phyloP scores from a whole-genome alignment of 2,113 vertebrate species.

The Hylia prasina region DNA sequence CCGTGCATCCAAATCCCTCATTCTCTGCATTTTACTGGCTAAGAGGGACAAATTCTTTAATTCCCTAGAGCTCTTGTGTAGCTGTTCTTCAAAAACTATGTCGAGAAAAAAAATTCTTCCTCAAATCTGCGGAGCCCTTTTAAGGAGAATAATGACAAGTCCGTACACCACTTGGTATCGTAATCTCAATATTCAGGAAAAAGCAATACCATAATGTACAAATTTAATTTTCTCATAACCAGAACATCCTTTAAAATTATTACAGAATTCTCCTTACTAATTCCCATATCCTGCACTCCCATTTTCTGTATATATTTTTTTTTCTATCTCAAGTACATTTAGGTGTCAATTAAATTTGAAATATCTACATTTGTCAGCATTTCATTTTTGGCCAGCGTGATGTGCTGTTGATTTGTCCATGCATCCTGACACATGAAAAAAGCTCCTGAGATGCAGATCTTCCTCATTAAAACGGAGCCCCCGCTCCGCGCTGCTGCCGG shows the following conservation, averaged over 20 bases:
- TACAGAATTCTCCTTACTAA: slow-evolving; percentile 64
- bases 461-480: slow-evolving; percentile 93
- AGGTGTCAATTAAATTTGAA: slow-evolving; percentile 99
- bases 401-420: slow-evolving; percentile 90
- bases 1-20: background rate
- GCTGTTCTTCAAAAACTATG: background rate
- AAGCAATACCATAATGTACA: background rate
- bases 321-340: slow-evolving; percentile 81
- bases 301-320: slow-evolving; percentile 64
- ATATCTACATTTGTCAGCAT: slow-evolving; percentile 99
- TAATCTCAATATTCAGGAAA: background rate
- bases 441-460: slow-evolving; percentile 82
- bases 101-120: background rate
- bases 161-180: background rate
- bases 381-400: slow-evolving; percentile 86
- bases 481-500: slow-evolving; percentile 67
- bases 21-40: background rate
- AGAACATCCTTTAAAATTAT: slow-evolving; percentile 36
- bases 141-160: background rate
- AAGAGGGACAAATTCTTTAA: background rate
- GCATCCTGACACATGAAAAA: slow-evolving; percentile 85
- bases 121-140: background rate
- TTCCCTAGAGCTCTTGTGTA: background rate
- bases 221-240: background rate
- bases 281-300: slow-evolving; percentile 70